Evolutionary conservation across 2,113 vertebrate genomes (phyloP).

Genomic region (Felis catus): F.catus_Fca126_mat1.0 CM031416.1:78379001-78379500

Average conservation of each 20-base stretch:
- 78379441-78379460: neutral
- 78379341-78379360: neutral
- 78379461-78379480: neutral
- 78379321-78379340: slow-evolving; percentile 58
- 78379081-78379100: neutral
- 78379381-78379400: slow-evolving; percentile 42
- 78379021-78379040: slow-evolving; percentile 21
- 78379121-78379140: neutral
- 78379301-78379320: slow-evolving; percentile 33
- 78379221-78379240: slow-evolving; percentile 16
- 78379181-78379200: neutral
- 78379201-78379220: neutral
- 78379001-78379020: neutral
- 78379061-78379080: neutral
- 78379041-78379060: neutral
- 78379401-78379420: slow-evolving; percentile 38
- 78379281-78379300: slow-evolving; percentile 36
- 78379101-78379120: neutral
- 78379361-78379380: slow-evolving; percentile 56
- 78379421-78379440: slow-evolving; percentile 16
- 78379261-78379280: slow-evolving; percentile 39
- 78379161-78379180: slow-evolving; percentile 36
- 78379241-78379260: slow-evolving; percentile 49
- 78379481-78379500: neutral
- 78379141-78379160: neutral